Percentiles rank a stretch among this genome's conserved stretches.
Evolutionary conservation across 2,888 invertebrate species (phyloP).

Genomic region (Alitta virens): DNA sequence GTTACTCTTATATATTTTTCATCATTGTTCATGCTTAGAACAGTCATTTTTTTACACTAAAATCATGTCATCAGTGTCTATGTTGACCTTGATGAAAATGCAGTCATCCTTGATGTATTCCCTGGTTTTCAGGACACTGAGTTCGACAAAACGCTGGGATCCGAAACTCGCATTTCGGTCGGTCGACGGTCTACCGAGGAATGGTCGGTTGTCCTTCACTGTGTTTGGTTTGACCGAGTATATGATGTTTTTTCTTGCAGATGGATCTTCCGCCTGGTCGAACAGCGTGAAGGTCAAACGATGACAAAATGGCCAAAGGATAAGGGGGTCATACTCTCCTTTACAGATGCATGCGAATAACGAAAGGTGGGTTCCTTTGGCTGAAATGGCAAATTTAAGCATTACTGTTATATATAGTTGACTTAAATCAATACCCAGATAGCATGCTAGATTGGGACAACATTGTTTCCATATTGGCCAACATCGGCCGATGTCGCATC

Average conservation of each 20-base stretch:
- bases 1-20: no score
- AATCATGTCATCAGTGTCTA: constrained; percentile 25
- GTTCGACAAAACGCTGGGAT: constrained; percentile 45
- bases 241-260: constrained; percentile 47
- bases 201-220: constrained; percentile 44
- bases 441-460: no score
- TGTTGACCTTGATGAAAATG: constrained; percentile 33
- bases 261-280: constrained; percentile 45
- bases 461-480: no score
- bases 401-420: no score
- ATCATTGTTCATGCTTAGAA: no score
- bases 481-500: no score
- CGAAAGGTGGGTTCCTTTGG: constrained; percentile 43
- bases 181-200: constrained; percentile 51
- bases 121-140: constrained; percentile 21
- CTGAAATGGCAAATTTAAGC: constrained; percentile 32
- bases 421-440: no score
- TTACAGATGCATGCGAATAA: constrained; percentile 41
- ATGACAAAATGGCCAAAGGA: constrained; percentile 47
- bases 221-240: constrained; percentile 46
- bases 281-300: constrained; percentile 42
- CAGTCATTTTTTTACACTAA: background rate
- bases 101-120: constrained; percentile 36
- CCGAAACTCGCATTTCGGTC: constrained; percentile 57
- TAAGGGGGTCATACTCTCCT: constrained; percentile 45